These are phyloP conservation scores for Tetropium fuscum DNA, from an alignment of 2,888 invertebrate species.

Conservation along the genomic window DNA sequence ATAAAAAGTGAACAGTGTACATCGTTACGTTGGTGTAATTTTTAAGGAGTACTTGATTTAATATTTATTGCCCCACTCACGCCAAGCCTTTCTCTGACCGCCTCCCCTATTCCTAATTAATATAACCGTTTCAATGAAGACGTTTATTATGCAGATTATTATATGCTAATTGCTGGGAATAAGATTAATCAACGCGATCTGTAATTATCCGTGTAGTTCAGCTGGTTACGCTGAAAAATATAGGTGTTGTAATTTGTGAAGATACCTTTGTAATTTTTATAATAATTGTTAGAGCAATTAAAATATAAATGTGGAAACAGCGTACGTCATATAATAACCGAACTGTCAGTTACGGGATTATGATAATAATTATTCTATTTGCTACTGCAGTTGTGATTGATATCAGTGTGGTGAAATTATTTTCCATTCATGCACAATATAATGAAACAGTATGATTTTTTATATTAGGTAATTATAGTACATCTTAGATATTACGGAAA, in stretches of 20 bases:
- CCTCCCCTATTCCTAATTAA: slow-evolving; percentile 1
- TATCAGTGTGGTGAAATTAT: background rate
- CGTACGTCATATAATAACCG: background rate
- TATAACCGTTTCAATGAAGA: slow-evolving; percentile 18
- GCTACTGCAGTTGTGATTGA: too few relatives aligned
- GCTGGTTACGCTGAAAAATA: slow-evolving; percentile 18
- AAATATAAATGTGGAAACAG: background rate
- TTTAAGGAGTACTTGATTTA: background rate
- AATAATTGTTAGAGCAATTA: slow-evolving; percentile 3
- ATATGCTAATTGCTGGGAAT: slow-evolving; percentile 27
- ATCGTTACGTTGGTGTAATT: too few relatives aligned
- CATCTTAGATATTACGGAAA: too few relatives aligned
- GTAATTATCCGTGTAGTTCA: slow-evolving; percentile 23
- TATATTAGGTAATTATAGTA: background rate
- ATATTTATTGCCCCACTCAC: background rate
- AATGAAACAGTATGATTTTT: too few relatives aligned
- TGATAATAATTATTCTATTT: background rate
- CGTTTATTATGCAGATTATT: slow-evolving; percentile 15
- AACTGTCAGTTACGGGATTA: background rate
- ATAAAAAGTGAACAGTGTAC: too few relatives aligned
- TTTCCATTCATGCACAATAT: background rate
- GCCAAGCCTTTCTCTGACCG: background rate
- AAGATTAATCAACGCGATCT: slow-evolving; percentile 19
- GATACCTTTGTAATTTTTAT: slow-evolving; percentile 6
- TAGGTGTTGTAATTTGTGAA: slow-evolving; percentile 16